These are phyloP conservation scores for Zaprionus davidi DNA, from an alignment of 1,140 invertebrate species.

Conservation along the genomic window DNA sequence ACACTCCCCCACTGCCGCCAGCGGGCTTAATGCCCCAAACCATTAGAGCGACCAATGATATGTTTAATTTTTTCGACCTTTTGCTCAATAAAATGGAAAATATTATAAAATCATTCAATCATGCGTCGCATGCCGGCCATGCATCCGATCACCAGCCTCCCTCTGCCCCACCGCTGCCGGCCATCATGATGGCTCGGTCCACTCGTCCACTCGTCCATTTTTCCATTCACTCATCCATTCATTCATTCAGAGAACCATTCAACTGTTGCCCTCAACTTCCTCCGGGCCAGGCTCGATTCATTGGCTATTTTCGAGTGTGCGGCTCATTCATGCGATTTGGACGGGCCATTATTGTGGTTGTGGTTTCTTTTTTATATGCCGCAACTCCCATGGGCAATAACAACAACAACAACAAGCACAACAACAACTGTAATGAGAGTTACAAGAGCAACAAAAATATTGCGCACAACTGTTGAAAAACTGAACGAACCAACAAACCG, in stretches of 20 bases:
- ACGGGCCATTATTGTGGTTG: conserved; percentile 54
- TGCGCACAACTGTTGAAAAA: conserved; percentile 18
- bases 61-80: conserved; percentile 64
- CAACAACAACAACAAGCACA: conserved; percentile 15
- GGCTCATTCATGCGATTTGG: conserved; percentile 69
- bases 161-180: too few relatives aligned
- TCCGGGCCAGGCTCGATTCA: not conserved
- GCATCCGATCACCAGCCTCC: not conserved
- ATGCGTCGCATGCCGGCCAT: conserved; percentile 61
- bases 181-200: too few relatives aligned
- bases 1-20: not conserved
- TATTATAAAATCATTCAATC: conserved; percentile 78
- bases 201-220: not conserved
- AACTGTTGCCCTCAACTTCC: conserved; percentile 4
- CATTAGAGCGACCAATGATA: conserved; percentile 50
- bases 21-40: conserved; percentile 1
- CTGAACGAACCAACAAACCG: conserved; percentile 43
- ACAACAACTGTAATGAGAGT: conserved; percentile 20
- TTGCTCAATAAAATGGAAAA: conserved; percentile 66
- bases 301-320: conserved; percentile 37
- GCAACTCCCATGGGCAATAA: conserved; percentile 12
- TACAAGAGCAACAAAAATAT: conserved; percentile 36
- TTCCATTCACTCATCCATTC: not conserved
- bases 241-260: conserved; percentile 2
- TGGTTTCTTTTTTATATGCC: conserved; percentile 1